Conservation (phyloP, 2,797 vertebrate genomes). For the Adelosebastes latens region DNA sequence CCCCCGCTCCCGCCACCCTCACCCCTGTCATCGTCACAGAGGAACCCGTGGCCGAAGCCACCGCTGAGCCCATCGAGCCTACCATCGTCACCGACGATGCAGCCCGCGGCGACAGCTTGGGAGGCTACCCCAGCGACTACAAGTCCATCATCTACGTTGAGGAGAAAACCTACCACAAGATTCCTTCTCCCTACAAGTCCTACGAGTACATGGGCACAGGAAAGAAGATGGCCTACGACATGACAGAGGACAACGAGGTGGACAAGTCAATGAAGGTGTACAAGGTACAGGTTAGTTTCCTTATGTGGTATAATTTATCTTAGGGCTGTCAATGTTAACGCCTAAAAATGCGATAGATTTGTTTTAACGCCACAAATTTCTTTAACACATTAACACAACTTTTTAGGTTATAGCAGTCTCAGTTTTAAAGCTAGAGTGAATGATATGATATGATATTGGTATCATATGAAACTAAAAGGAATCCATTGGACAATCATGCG, state of each 20-base stretch:
- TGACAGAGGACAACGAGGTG: constrained; percentile 75
- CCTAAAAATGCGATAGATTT: too few species aligned
- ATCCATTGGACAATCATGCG: too few species aligned
- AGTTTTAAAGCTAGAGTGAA: too few species aligned
- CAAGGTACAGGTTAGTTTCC: constrained; percentile 74
- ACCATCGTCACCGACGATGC: constrained; percentile 66
- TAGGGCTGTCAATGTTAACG: too few species aligned
- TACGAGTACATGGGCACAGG: constrained; percentile 58
- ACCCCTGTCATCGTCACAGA: constrained; percentile 47
- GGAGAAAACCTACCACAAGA: constrained; percentile 78
- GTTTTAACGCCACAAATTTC: too few species aligned
- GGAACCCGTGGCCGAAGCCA: constrained; percentile 52
- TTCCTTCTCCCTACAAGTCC: constrained; percentile 77
- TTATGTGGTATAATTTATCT: accelerated
- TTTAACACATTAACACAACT: accelerated
- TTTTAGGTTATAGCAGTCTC: accelerated
- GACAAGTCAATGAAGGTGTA: constrained; percentile 79
- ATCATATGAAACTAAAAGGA: too few species aligned
- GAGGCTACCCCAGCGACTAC: constrained; percentile 75
- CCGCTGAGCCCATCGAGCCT: constrained; percentile 55
- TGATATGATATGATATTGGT: too few species aligned
- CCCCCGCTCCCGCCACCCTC: constrained; percentile 36
- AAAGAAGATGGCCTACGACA: constrained; percentile 74
- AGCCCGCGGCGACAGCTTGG: constrained; percentile 81
- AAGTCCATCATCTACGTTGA: constrained; percentile 77